Conservation (phyloP, 2,888 invertebrate species). For the Eristalis intricaria region DNA sequence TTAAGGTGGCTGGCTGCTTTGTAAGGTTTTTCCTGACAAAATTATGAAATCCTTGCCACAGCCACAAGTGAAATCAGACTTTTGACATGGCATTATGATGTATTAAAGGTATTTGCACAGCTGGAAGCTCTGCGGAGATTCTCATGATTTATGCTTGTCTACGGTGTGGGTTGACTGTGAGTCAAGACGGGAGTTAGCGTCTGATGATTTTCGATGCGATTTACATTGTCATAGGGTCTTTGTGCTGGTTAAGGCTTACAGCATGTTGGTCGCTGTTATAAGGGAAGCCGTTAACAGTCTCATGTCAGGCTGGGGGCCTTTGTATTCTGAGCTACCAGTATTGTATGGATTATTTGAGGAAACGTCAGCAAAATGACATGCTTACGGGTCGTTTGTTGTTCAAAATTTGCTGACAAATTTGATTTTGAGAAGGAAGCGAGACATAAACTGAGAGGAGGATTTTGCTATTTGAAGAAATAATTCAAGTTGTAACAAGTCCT, state of each 20-base stretch:
- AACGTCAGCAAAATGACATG: too few relatives aligned
- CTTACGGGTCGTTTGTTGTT: too few relatives aligned
- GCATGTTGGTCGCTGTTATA: background rate
- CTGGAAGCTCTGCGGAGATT: background rate
- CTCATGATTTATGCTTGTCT: background rate
- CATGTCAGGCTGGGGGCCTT: background rate
- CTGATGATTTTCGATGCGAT: background rate
- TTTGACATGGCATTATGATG: background rate
- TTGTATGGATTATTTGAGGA: too few relatives aligned
- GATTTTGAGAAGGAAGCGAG: too few relatives aligned
- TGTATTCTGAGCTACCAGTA: background rate
- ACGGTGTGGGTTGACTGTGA: background rate
- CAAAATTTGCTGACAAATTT: too few relatives aligned
- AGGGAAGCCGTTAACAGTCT: background rate
- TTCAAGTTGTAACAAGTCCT: too few relatives aligned
- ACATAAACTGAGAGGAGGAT: too few relatives aligned
- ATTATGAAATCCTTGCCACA: constrained; percentile 5
- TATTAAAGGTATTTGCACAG: background rate
- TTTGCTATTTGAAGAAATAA: too few relatives aligned
- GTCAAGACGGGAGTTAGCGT: background rate
- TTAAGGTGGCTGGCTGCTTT: constrained; percentile 38
- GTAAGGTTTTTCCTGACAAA: constrained; percentile 34
- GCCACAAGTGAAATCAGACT: background rate
- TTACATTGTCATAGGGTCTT: background rate
- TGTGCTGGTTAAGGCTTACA: background rate